Evolutionary conservation across 2,888 invertebrate genomes (phyloP), one percentile per base, ranked within the genome.

Genomic region (Flexamia atlantica): DNA sequence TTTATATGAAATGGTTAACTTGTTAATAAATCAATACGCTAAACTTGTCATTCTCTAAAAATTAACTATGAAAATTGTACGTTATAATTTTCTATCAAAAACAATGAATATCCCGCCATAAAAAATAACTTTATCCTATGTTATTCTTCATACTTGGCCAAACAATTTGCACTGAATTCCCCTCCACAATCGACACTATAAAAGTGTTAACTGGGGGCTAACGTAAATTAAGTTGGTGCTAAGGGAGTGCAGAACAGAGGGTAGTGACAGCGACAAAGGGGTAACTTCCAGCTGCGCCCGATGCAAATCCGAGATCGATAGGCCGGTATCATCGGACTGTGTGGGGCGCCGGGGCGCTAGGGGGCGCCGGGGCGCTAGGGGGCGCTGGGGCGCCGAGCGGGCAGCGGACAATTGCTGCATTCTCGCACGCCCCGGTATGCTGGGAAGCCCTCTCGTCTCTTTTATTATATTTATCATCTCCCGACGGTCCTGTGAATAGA

Each of bases 301-400:
- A 70, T 70, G 70, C 40, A 70, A 70, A 70, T 70, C 17, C 23
- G 17, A 10, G 40, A 70, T 70, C 70, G 70, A 70, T 70, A 68
- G n/a, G 7, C 40, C 20, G n/a, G 36, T 70, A n/a, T 40, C 40
- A 25, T 70, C 9, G 5, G 40, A 70, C 3, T n/a, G 36, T 30
- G 70, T n/a, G 20, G 20, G 32, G 68, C 68, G 70, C 70, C 70
- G 12, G 25, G 70, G 23, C 70, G 70, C 68, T 17, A 3, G 30
- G 28, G 14, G 64, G 64, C 30, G 68, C 28, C 36, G 70, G 30
- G 30, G 30, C 68, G 68, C 68, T 17, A 17, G 40, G 30, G 36
- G 9, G 32, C 32, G 20, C 30, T 7, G 68, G 30, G 17, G 1
- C 17, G 7, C 17, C 17, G 32, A 10, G 9, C 30, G 40, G 20